Conservation (phyloP, 2,888 invertebrate species). For the Melipona beecheii region DNA sequence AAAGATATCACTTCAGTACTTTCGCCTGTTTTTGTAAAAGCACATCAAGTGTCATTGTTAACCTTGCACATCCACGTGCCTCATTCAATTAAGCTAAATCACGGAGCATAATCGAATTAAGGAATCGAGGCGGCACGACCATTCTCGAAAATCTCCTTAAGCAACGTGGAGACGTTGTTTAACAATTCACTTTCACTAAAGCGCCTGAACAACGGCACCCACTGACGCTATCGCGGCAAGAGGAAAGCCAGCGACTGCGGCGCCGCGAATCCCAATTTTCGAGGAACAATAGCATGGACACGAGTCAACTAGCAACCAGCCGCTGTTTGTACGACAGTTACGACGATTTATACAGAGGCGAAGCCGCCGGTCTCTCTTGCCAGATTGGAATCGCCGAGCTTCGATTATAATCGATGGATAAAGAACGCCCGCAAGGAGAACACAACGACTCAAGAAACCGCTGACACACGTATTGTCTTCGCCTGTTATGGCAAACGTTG, state of each 20-base stretch:
- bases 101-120: background rate
- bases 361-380: background rate
- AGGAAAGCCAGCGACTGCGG: background rate
- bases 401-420: conserved; percentile 44
- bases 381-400: conserved; percentile 41
- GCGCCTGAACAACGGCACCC: background rate
- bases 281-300: conserved; percentile 14
- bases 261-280: background rate
- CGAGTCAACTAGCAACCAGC: conserved; percentile 40
- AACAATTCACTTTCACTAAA: background rate
- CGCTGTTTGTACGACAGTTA: conserved; percentile 44
- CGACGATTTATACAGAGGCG: conserved; percentile 34
- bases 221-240: background rate
- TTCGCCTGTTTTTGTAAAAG: background rate
- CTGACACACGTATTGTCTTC: conserved; percentile 7
- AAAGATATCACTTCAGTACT: background rate
- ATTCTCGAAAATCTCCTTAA: background rate
- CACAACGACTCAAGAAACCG: conserved; percentile 9
- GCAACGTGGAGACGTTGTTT: too few species aligned
- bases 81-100: background rate
- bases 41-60: background rate
- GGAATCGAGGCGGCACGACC: background rate
- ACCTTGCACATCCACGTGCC: background rate
- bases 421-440: conserved; percentile 38
- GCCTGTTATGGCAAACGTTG: conserved; percentile 7